Percentiles rank a stretch among this genome's conserved stretches.
These are phyloP conservation scores for Sander vitreus DNA, from an alignment of 2,113 vertebrate genomes.

Conservation along the genomic window DNA sequence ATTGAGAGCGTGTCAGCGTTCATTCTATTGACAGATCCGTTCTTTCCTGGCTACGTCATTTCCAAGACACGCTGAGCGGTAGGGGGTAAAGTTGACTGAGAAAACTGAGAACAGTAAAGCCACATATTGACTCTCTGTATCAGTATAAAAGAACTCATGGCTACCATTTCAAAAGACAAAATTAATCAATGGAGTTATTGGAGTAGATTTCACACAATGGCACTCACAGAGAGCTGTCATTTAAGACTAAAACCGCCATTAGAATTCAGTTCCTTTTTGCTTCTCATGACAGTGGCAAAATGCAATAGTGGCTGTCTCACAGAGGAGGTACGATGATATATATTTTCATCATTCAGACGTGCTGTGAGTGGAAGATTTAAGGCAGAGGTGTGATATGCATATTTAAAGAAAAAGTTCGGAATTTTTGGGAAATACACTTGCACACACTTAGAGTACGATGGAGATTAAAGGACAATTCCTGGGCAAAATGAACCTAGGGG, in stretches of 20 bases:
- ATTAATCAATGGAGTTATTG: conserved; percentile 72
- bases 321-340: conserved; percentile 27
- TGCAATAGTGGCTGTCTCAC: conserved; percentile 9
- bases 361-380: not conserved
- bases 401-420: not conserved
- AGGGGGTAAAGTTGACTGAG: conserved; percentile 45
- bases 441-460: not conserved
- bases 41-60: conserved; percentile 24
- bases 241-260: conserved; percentile 69
- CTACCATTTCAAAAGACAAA: conserved; percentile 70
- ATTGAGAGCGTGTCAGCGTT: conserved; percentile 62
- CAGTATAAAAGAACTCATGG: conserved; percentile 59
- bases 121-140: conserved; percentile 69
- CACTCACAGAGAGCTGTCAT: conserved; percentile 58
- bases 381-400: not conserved
- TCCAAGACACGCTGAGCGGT: conserved; percentile 37
- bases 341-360: conserved; percentile 31
- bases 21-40: conserved; percentile 54
- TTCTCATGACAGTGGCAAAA: conserved; percentile 45
- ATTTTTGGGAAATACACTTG: not conserved
- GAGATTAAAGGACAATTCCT: too few relatives aligned
- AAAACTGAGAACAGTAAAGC: conserved; percentile 57
- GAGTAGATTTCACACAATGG: conserved; percentile 69
- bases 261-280: conserved; percentile 65
- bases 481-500: too few relatives aligned